A percentile compares a stretch with the other conserved stretches of the same genome.
These are phyloP conservation scores for Megalopta genalis DNA, from an alignment of 1,140 invertebrate genomes.

Conservation along the genomic window DNA sequence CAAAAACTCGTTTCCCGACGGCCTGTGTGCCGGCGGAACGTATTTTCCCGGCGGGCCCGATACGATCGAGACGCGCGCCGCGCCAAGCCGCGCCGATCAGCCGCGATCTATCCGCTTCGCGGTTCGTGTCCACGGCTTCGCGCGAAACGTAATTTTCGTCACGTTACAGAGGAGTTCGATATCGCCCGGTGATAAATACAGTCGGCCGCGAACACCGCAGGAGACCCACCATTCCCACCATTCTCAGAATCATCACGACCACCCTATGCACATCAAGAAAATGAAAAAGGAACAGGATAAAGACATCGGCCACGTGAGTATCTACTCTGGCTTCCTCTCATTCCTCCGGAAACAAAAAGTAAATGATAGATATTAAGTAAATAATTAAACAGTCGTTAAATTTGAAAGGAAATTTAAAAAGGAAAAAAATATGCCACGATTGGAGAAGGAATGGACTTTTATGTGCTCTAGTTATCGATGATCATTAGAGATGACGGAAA, in stretches of 20 bases:
- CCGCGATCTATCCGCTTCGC: background rate
- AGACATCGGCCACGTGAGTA: constrained; percentile 77
- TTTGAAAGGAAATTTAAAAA: too few species aligned
- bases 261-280: constrained; percentile 76
- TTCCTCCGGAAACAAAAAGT: background rate
- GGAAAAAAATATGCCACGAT: too few species aligned
- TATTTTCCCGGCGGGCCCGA: background rate
- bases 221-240: constrained; percentile 78
- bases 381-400: too few species aligned
- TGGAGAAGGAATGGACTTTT: too few species aligned
- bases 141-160: constrained; percentile 48
- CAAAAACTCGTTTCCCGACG: background rate
- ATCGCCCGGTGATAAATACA: constrained; percentile 79
- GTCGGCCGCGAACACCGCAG: constrained; percentile 85
- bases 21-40: background rate
- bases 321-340: background rate
- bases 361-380: too few species aligned
- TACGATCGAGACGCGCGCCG: constrained; percentile 16
- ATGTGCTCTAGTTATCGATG: too few species aligned
- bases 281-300: constrained; percentile 79
- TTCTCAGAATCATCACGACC: constrained; percentile 79
- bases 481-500: too few species aligned
- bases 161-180: constrained; percentile 85
- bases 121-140: background rate
- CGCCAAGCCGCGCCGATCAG: background rate